Conservation (phyloP, 2,888 invertebrate genomes). For the Cheilosia vernalis region DNA sequence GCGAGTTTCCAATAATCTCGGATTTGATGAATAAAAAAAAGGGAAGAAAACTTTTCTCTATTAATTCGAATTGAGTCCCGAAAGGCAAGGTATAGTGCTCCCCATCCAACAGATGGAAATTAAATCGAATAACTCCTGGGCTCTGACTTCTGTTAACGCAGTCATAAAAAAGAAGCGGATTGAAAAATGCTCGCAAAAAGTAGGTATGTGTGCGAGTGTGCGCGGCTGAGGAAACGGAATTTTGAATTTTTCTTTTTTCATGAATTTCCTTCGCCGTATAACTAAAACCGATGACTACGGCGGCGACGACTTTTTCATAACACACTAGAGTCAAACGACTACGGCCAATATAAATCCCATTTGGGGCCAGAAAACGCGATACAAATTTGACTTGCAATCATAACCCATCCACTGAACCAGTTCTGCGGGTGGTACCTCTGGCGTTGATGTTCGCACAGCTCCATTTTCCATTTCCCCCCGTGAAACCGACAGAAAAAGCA, state of each 20-base stretch:
- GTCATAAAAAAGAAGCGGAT: neutral
- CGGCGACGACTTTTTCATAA: conserved; percentile 27
- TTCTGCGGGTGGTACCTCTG: conserved; percentile 17
- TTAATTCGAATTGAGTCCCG: no score
- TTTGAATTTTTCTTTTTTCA: conserved; percentile 63
- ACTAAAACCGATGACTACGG: conserved; percentile 40
- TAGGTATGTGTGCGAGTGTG: no score
- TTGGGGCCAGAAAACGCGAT: conserved; percentile 42
- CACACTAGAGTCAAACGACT: neutral
- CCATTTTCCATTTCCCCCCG: conserved; percentile 5
- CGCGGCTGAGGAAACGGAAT: neutral
- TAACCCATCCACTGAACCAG: conserved; percentile 1
- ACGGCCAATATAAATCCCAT: neutral
- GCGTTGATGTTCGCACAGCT: conserved; percentile 35
- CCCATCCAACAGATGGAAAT: conserved; percentile 6
- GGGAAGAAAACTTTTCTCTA: no score
- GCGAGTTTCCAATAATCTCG: no score
- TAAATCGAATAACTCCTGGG: conserved; percentile 20
- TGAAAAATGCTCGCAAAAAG: conserved; percentile 6
- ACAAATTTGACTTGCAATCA: conserved; percentile 32
- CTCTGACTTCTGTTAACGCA: neutral
- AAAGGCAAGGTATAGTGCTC: no score
- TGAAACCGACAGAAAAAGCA: neutral
- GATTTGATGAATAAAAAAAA: no score
- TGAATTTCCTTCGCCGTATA: conserved; percentile 47